phyloP scores from a whole-genome alignment of 2,797 vertebrate species.

The Otolemur crassicaudatus region DNA sequence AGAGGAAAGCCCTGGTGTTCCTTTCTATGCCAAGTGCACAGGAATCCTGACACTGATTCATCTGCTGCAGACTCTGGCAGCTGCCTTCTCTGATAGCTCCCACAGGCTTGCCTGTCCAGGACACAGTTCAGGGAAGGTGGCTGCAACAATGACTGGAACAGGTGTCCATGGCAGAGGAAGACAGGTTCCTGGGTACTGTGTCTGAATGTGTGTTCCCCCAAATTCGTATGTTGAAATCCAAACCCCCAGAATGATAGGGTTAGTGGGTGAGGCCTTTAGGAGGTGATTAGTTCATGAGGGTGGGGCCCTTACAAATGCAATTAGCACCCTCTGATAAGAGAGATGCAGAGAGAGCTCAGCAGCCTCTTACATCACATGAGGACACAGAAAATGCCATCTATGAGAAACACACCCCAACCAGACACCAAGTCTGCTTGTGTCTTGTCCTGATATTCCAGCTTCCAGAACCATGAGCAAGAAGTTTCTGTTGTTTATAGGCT shows the following conservation, averaged over 20 bases:
- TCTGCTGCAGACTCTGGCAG: background rate
- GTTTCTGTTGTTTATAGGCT: background rate
- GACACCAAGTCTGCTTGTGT: too few relatives aligned
- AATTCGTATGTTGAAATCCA: background rate
- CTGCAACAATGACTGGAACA: fast-evolving
- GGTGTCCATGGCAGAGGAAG: too few relatives aligned
- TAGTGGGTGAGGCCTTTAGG: too few relatives aligned
- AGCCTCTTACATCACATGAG: fast-evolving
- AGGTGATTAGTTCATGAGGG: background rate
- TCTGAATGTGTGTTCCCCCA: background rate
- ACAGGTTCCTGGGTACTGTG: background rate
- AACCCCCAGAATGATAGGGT: background rate
- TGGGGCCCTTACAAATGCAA: background rate
- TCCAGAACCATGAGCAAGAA: background rate
- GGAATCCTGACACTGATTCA: too few relatives aligned
- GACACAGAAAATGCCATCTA: background rate
- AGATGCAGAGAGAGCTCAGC: background rate
- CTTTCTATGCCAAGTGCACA: background rate
- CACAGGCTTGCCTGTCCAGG: background rate
- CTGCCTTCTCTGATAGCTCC: fast-evolving
- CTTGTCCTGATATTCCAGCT: background rate
- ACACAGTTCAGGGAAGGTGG: background rate
- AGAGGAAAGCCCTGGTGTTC: background rate
- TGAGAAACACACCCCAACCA: background rate
- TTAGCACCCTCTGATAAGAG: background rate